Evolutionary conservation across 2,113 vertebrate genomes (phyloP).

Genomic region (Entomyzon cyanotis): DNA sequence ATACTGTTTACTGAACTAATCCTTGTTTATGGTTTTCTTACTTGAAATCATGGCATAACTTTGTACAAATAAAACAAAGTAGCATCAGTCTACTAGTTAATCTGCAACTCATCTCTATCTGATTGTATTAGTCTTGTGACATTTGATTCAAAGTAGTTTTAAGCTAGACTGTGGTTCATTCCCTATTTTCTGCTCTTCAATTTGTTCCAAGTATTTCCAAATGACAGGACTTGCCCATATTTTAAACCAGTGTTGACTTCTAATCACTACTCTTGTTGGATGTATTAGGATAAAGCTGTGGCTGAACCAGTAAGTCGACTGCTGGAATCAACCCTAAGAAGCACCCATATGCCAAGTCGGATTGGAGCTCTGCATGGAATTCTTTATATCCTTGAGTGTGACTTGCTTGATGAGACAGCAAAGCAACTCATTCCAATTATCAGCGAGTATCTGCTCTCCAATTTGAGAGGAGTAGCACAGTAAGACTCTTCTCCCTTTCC

Average conservation of each 20-base stretch:
- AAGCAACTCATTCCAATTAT: slow-evolving; percentile 91
- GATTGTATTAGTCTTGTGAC: neutral
- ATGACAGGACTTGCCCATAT: neutral
- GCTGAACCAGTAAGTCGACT: slow-evolving; percentile 93
- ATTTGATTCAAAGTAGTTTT: neutral
- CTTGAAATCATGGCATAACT: neutral
- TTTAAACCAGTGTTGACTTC: neutral
- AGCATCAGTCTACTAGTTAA: neutral
- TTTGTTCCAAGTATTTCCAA: neutral
- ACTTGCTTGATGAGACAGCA: slow-evolving; percentile 93
- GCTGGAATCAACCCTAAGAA: slow-evolving; percentile 89
- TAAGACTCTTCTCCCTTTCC: slow-evolving; percentile 64
- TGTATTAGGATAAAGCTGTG: slow-evolving; percentile 88
- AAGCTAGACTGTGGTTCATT: neutral
- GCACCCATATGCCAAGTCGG: slow-evolving; percentile 91
- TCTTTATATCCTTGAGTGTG: slow-evolving; percentile 94
- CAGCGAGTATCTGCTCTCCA: slow-evolving; percentile 92
- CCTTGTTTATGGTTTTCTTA: neutral
- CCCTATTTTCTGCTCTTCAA: neutral
- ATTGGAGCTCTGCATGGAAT: slow-evolving; percentile 93
- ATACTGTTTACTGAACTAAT: neutral
- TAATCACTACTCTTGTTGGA: neutral
- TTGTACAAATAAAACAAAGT: neutral
- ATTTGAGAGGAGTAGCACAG: slow-evolving; percentile 87
- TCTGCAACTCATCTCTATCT: neutral